Conservation (phyloP, 2,113 vertebrate species). For the Saguinus imperator region DNA sequence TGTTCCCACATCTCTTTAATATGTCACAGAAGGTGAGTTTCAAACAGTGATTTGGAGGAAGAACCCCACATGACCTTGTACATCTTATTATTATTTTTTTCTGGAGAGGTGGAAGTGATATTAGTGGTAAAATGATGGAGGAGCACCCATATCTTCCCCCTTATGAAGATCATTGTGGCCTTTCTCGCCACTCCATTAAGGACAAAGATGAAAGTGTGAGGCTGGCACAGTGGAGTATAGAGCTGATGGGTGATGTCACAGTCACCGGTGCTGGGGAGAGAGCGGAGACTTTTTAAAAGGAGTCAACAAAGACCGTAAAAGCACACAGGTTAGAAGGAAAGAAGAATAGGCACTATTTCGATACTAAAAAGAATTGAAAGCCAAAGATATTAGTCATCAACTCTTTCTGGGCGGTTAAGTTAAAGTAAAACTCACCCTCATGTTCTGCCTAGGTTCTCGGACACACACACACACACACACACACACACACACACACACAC, state of each 20-base stretch:
- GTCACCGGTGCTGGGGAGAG: accelerated
- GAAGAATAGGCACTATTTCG: neutral
- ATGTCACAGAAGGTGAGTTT: neutral
- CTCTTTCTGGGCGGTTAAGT: neutral
- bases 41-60: neutral
- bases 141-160: neutral
- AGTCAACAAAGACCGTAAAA: neutral
- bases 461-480: no score
- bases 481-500: no score
- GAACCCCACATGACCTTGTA: neutral
- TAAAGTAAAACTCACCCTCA: neutral
- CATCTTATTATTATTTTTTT: neutral
- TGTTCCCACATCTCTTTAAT: neutral
- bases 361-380: conserved; percentile 10
- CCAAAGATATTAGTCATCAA: neutral
- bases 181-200: accelerated
- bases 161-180: neutral
- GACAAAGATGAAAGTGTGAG: neutral
- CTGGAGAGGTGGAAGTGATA: neutral
- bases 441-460: neutral
- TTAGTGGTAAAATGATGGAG: no score
- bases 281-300: neutral
- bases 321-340: neutral
- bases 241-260: accelerated
- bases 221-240: accelerated